Percentiles rank a stretch among this genome's conserved stretches.
phyloP scores from a whole-genome alignment of 64 coral and sea anemone species.

The Anthopleura sola region DNA sequence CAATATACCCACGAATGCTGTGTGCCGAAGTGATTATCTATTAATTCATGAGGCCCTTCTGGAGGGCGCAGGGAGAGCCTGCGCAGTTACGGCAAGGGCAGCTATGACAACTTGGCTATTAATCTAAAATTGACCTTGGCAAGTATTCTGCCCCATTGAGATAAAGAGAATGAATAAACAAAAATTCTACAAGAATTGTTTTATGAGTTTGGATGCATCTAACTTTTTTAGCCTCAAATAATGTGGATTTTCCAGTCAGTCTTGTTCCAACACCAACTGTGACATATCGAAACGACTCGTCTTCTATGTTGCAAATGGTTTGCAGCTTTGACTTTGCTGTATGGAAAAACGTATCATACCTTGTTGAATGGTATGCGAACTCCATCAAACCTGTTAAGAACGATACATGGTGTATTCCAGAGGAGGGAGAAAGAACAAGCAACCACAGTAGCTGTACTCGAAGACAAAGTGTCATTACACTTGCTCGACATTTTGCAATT shows the following conservation, averaged over 20 bases:
- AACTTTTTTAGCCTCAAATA: too few species aligned
- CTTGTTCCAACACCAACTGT: background rate
- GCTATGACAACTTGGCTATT: too few species aligned
- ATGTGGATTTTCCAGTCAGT: background rate
- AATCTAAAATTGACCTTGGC: too few species aligned
- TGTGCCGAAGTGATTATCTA: too few species aligned
- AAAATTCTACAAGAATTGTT: too few species aligned
- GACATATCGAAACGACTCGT: background rate
- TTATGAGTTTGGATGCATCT: too few species aligned
- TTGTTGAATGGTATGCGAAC: background rate
- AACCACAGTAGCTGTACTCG: background rate
- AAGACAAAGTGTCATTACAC: background rate
- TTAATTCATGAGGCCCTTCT: too few species aligned
- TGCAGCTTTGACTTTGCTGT: background rate
- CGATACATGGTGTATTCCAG: background rate
- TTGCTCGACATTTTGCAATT: background rate
- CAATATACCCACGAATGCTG: too few species aligned
- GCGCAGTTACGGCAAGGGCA: too few species aligned
- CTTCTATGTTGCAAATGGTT: background rate
- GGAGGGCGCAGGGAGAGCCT: too few species aligned
- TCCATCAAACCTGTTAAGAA: constrained; percentile 1
- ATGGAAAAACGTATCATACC: background rate
- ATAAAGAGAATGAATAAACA: too few species aligned
- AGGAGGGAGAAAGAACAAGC: background rate
- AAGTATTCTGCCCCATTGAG: too few species aligned